Evolutionary conservation across 2,888 invertebrate genomes (phyloP).

Genomic region (Apotomis capreana): DNA sequence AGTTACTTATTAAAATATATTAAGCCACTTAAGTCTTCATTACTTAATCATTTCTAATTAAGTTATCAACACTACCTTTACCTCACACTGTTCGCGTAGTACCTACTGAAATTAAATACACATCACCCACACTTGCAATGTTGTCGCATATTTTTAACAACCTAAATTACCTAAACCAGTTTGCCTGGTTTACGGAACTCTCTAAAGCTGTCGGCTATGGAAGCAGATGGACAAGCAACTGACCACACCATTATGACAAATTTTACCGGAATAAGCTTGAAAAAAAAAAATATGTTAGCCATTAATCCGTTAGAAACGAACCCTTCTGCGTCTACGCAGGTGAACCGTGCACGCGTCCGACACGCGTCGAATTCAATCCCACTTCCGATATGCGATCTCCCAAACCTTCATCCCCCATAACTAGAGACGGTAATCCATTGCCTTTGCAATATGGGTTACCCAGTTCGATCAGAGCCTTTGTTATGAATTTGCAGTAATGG

Average conservation of each 20-base stretch:
- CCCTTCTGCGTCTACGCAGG: constrained; percentile 53
- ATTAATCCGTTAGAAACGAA: constrained; percentile 20
- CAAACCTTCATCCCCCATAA: background rate
- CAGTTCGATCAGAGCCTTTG: background rate
- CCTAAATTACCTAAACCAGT: too few species aligned
- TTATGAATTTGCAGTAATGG: background rate
- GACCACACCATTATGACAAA: constrained; percentile 2
- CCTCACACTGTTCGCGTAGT: too few species aligned
- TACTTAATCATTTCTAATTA: too few species aligned
- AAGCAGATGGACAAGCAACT: constrained; percentile 20
- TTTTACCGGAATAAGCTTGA: constrained; percentile 4
- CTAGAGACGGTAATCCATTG: constrained; percentile 4
- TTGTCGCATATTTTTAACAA: too few species aligned
- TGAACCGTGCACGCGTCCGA: constrained; percentile 60
- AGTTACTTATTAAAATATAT: too few species aligned
- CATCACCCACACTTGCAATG: too few species aligned
- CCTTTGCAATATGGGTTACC: background rate
- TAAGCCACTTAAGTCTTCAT: too few species aligned
- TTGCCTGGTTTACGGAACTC: too few species aligned
- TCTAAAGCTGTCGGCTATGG: background rate
- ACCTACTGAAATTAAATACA: too few species aligned
- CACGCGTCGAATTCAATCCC: constrained; percentile 63
- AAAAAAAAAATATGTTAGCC: constrained; percentile 5
- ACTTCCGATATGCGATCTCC: background rate
- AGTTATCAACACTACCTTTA: too few species aligned